Evolutionary conservation across 2,888 invertebrate genomes (phyloP).

Genomic region (Lagria hirta): DNA sequence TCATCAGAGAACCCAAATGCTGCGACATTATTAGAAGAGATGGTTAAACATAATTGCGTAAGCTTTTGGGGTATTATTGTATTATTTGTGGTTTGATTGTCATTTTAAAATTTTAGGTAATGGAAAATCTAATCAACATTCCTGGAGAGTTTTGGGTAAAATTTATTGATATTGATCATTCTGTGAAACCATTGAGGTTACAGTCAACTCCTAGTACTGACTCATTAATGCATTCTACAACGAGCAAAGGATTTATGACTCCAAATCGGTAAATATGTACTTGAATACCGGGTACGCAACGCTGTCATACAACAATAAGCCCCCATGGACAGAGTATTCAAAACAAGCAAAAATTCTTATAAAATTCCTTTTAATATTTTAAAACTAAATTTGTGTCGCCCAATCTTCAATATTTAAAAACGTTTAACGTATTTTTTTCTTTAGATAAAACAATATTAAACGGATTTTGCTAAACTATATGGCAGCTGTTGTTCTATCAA

Average conservation of each 20-base stretch:
- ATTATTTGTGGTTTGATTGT: background rate
- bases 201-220: constrained; percentile 53
- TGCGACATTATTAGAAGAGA: constrained; percentile 74
- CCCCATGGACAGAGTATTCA: too few relatives aligned
- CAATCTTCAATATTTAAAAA: too few relatives aligned
- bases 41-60: constrained; percentile 72
- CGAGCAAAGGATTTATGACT: constrained; percentile 32
- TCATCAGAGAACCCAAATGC: constrained; percentile 73
- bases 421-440: too few relatives aligned
- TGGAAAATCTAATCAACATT: constrained; percentile 68
- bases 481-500: too few relatives aligned
- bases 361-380: constrained; percentile 2
- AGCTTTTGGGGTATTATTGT: constrained; percentile 37
- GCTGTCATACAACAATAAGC: too few relatives aligned
- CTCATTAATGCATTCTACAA: constrained; percentile 41
- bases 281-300: too few relatives aligned
- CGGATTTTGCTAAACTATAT: too few relatives aligned
- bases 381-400: too few relatives aligned
- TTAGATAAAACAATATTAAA: too few relatives aligned
- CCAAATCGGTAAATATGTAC: constrained; percentile 23
- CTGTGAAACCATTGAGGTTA: constrained; percentile 35
- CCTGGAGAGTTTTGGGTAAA: constrained; percentile 76
- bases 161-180: constrained; percentile 60
- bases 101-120: constrained; percentile 40
- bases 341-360: too few relatives aligned